A percentile compares a stretch with the other conserved stretches of the same genome.
These are phyloP conservation scores for Eudasyphora cyanicolor DNA, from an alignment of 2,888 invertebrate species.

Conservation along the genomic window DNA sequence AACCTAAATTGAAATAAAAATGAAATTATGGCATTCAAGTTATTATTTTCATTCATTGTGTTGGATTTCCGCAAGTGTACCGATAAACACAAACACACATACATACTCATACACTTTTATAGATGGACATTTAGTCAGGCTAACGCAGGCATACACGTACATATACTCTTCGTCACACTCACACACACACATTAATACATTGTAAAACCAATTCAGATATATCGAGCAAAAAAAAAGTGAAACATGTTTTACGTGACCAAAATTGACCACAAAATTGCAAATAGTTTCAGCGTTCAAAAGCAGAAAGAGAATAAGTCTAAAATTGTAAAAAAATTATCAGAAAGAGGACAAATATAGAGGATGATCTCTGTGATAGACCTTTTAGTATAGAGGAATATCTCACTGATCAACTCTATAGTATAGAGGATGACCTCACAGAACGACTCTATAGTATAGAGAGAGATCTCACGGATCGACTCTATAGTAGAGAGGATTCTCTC, in stretches of 20 bases:
- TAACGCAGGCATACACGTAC: not conserved
- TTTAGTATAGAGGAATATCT: too few relatives aligned
- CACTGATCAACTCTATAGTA: too few relatives aligned
- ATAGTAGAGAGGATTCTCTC: too few relatives aligned
- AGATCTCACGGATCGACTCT: too few relatives aligned
- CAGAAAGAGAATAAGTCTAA: not conserved
- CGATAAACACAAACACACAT: not conserved
- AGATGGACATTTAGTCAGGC: not conserved
- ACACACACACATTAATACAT: not conserved
- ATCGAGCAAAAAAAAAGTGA: not conserved
- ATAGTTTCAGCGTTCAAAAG: not conserved
- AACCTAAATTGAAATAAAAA: constrained; percentile 27
- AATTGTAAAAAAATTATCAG: not conserved
- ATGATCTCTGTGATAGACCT: too few relatives aligned
- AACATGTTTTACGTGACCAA: constrained; percentile 33
- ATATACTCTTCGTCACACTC: not conserved
- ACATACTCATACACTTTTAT: not conserved
- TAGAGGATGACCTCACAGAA: too few relatives aligned
- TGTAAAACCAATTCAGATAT: not conserved
- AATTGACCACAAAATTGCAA: constrained; percentile 18
- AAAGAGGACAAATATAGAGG: too few relatives aligned
- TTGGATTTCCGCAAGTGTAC: not conserved
- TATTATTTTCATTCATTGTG: constrained; percentile 14
- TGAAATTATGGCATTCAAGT: constrained; percentile 24
- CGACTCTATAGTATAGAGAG: too few relatives aligned